These are phyloP conservation scores for Apis dorsata DNA, from an alignment of 1,140 invertebrate species.

Conservation along the genomic window DNA sequence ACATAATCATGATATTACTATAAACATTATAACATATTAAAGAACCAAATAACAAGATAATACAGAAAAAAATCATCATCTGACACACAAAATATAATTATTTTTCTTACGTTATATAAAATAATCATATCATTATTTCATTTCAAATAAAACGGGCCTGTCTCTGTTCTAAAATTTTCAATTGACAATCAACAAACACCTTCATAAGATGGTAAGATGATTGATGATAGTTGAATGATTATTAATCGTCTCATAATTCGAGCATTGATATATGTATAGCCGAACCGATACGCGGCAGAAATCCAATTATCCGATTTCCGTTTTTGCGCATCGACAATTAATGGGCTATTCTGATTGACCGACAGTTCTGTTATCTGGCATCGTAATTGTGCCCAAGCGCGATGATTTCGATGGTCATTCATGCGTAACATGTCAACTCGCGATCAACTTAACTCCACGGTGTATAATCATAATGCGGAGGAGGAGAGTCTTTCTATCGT, in stretches of 20 bases:
- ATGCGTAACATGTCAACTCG: conserved; percentile 15
- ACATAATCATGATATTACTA: no score
- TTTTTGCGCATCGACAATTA: conserved; percentile 35
- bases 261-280: neutral
- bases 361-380: conserved; percentile 28
- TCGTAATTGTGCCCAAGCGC: neutral
- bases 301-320: conserved; percentile 44
- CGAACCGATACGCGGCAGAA: conserved; percentile 15
- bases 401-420: conserved; percentile 22
- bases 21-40: no score
- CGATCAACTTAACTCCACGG: neutral
- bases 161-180: no score
- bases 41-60: no score
- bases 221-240: conserved; percentile 32
- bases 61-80: no score
- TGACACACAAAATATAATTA: no score
- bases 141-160: no score
- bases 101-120: no score
- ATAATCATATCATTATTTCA: no score
- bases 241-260: conserved; percentile 38
- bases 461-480: neutral
- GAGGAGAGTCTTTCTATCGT: neutral
- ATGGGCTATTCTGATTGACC: conserved; percentile 32
- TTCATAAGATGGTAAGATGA: neutral
- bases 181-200: neutral